Evolutionary conservation across 2,888 invertebrate species (phyloP), one percentile per base, ranked within the genome.

Genomic region (Cephus pulcher): DNA sequence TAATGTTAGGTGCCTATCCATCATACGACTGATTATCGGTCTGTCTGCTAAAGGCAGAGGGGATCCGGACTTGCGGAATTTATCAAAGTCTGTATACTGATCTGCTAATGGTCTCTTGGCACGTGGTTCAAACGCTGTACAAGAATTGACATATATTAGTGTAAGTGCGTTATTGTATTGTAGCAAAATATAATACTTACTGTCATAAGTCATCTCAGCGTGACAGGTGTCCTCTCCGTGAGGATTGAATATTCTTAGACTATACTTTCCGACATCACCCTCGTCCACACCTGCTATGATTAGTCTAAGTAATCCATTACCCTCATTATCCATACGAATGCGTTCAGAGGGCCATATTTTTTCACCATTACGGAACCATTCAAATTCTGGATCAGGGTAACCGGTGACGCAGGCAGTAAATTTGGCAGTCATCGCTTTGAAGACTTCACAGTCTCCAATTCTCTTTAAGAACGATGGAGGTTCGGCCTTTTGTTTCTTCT

Each of bases 341-440:
- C 97, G 94, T 82, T 97, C 96, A 75, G 96, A 95, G 0, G 97
- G 96, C 93, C 96, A 96, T 15, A 98, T 87, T 89, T 95, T 94
- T 86, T 95, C 94, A 83, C 95, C 95, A 92, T 97, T 95, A 86
- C 96, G 95, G 93, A 95, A 97, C 96, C 96, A 96, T 89, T 97
- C 97, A 75, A 96, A 97, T 79, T 96, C 96, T 0, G 98, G 98
- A 78, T 97, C 97, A 0, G 98, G 98, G 79, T 94, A 94, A 79
- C 98, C 98, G 74, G 96, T 95, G 75, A 96, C 95, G 90, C 98
- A 98, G 78, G 98, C 98, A n/a, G 97, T 98, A 91, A 98, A 97
- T 92, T 97, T 97, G 77, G 96, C 97, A 73, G 96, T 95, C 96
- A 97, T 97, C 68, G 97, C 96, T 87, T 96, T 95, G 91, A 95